Conservation (phyloP, 2,797 vertebrate genomes). For the Carduelis carduelis region DNA sequence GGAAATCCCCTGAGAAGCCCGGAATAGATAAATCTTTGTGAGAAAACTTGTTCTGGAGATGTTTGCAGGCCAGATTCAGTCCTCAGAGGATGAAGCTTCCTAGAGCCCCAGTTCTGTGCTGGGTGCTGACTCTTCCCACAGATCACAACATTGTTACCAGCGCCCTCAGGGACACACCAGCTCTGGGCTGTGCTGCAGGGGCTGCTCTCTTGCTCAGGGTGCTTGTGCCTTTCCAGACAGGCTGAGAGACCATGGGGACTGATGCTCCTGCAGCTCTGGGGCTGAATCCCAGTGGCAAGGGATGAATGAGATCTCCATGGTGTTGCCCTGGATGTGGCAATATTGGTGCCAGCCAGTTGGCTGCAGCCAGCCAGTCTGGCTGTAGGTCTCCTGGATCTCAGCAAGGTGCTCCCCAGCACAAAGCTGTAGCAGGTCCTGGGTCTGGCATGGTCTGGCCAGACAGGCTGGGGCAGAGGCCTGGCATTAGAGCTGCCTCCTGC, state of each 20-base stretch:
- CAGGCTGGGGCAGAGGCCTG: neutral
- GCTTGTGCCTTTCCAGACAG: neutral
- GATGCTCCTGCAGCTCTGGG: neutral
- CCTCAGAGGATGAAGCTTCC: neutral
- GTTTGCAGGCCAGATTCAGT: neutral
- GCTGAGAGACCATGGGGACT: neutral
- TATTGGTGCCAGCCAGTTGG: no score
- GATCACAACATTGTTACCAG: neutral
- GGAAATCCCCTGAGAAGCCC: neutral
- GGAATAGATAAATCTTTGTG: neutral
- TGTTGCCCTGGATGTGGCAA: neutral
- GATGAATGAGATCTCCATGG: neutral
- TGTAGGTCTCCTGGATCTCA: rapidly evolving
- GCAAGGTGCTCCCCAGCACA: rapidly evolving
- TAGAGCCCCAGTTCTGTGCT: neutral
- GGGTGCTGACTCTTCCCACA: neutral
- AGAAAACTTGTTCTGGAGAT: neutral
- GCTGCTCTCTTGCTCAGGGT: rapidly evolving
- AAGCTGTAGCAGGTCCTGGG: rapidly evolving
- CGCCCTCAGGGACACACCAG: neutral
- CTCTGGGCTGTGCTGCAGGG: neutral
- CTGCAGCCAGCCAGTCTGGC: neutral
- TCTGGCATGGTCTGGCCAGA: rapidly evolving
- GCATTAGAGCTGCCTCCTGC: neutral
- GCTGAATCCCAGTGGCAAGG: constrained; percentile 7